Conservation (phyloP, 2,113 vertebrate genomes). For the Elephantulus edwardii region DNA sequence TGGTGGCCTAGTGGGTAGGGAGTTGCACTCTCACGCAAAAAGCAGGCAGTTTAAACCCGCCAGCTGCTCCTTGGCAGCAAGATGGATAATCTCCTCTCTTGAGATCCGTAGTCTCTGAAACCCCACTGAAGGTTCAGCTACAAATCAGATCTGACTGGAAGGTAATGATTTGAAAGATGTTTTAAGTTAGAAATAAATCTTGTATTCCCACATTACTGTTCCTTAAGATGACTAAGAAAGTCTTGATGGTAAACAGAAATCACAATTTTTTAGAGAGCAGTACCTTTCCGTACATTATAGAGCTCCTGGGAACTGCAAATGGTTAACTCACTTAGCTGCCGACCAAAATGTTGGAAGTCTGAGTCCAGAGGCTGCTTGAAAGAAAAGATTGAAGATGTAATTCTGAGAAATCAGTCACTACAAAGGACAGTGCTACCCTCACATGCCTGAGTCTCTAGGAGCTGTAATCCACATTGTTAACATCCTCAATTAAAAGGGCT, state of each 20-base stretch:
- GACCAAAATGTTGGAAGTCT: not conserved
- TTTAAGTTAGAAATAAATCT: not conserved
- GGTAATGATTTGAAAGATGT: no score
- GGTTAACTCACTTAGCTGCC: not conserved
- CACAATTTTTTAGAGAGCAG: not conserved
- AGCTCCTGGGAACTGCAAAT: not conserved
- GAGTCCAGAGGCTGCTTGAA: not conserved
- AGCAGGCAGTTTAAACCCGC: no score
- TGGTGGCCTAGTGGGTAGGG: no score
- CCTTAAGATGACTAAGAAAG: not conserved
- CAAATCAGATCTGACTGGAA: no score
- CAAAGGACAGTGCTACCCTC: not conserved
- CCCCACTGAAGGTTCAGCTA: no score
- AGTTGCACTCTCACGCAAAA: no score
- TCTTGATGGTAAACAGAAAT: not conserved
- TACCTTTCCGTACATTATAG: not conserved
- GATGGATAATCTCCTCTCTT: no score
- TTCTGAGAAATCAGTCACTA: not conserved
- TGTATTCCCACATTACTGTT: not conserved
- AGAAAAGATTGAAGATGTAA: not conserved
- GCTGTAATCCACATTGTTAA: not conserved
- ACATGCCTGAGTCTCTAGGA: not conserved
- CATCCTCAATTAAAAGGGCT: not conserved
- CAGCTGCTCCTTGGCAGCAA: no score
- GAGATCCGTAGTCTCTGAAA: no score